Base-by-base conservation (phyloP, 2,888 invertebrate species). In the Agriopis leucophaearia region DNA sequence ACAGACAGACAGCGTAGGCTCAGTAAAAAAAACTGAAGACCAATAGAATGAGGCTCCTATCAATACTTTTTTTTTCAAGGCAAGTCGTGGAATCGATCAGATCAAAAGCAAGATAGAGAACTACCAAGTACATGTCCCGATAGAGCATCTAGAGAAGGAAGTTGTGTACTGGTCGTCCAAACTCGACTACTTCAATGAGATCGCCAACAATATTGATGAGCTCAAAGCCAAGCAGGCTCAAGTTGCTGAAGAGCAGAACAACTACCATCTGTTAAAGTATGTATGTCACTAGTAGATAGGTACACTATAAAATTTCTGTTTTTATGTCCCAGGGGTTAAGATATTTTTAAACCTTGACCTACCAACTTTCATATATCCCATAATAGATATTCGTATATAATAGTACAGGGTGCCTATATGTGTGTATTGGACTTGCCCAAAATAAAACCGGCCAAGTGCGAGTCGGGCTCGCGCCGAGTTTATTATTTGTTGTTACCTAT, bases 81-180 rank as follows among this genome's bases (percentile, higher is more conserved):
- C 84, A 5, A 64, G 72, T 42, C 74, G 75, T n/a, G 73, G 79
- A 40, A 83, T 88, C 69, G 74, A 83, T 0, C 73, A 73, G 35
- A 68, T 90, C 50, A 82, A 74, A 60, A 66, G 76, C 1, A 87
- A 84, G 74, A 85, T 91, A 44, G 77, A 79, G 38, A 66, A 74
- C 44, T 77, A 75, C 6, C 80, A 82, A n/a, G 69, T 71, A n/a
- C 72, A 77, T 0, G 70, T 72, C 1, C 77, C 84, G 0, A 60
- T 83, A 0, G 18, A 71, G 3, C 79, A 80, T 0, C 59, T 91
- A 0, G 73, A 81, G 18, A 74, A 82, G 8, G 91, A 91, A 63
- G 77, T 78, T 1, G 57, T 50, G 0, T 85, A 83, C 69, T 91
- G 90, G 89, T 69, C 73, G 38, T 67, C 59, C 6, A 83, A 74